A percentile compares a stretch with the other conserved stretches of the same genome.
Conservation (phyloP, 2,797 vertebrate genomes). For the Coreius guichenoti region DNA sequence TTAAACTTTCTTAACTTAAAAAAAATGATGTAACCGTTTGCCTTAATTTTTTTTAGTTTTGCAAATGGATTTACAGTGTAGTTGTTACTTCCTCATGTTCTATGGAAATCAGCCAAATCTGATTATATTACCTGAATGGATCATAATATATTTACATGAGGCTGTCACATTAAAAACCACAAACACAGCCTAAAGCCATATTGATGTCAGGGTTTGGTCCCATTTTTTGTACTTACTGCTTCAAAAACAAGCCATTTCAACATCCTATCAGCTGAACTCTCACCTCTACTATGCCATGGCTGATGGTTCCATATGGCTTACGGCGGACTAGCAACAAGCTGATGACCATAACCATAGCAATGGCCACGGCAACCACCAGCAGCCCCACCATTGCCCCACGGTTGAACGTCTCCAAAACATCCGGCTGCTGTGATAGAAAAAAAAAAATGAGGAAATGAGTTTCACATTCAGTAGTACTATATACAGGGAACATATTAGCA, state of each 20-base stretch:
- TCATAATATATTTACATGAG: background rate
- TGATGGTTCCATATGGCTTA: conserved; percentile 92
- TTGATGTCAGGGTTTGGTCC: background rate
- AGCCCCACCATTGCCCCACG: conserved; percentile 90
- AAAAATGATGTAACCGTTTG: no score
- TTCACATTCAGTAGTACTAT: background rate
- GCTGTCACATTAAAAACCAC: background rate
- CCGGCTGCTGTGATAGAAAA: conserved; percentile 80
- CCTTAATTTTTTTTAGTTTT: no score
- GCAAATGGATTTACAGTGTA: no score
- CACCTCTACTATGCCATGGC: conserved; percentile 93
- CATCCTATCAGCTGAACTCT: conserved; percentile 2
- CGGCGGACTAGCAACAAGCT: conserved; percentile 89
- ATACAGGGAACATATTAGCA: background rate
- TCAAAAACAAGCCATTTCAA: background rate
- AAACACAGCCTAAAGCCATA: background rate
- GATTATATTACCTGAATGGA: background rate
- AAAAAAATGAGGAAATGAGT: background rate
- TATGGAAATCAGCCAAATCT: background rate
- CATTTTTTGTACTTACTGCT: background rate
- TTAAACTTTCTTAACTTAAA: no score
- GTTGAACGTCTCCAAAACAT: conserved; percentile 88
- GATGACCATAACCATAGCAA: conserved; percentile 90
- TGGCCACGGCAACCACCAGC: conserved; percentile 89
- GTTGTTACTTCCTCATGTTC: background rate